phyloP scores from a whole-genome alignment of 2,888 invertebrate genomes.

The Icerya purchasi region DNA sequence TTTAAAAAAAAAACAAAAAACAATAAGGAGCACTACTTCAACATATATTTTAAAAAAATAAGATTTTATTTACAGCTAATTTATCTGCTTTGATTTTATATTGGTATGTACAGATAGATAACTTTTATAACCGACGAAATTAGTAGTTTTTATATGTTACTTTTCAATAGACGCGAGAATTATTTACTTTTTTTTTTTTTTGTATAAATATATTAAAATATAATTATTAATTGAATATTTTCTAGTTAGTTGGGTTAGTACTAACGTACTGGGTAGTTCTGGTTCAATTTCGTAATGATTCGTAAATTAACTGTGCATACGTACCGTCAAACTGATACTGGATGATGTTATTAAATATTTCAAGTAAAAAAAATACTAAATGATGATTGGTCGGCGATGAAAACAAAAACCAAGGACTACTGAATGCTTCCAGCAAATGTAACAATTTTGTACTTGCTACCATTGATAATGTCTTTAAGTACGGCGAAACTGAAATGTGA shows the following conservation, averaged over 20 bases:
- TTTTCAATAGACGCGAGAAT: too few relatives aligned
- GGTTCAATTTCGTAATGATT: slow-evolving; percentile 3
- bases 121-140: too few relatives aligned
- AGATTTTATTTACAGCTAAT: too few relatives aligned
- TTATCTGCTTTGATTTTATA: too few relatives aligned
- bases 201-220: too few relatives aligned
- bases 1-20: too few relatives aligned
- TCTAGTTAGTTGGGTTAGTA: slow-evolving; percentile 8
- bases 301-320: slow-evolving; percentile 19
- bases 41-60: too few relatives aligned
- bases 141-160: too few relatives aligned
- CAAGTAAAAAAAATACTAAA: slow-evolving; percentile 89
- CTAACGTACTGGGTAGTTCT: slow-evolving; percentile 11
- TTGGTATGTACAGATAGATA: too few relatives aligned
- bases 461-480: slow-evolving; percentile 96
- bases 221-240: too few relatives aligned
- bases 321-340: slow-evolving; percentile 95
- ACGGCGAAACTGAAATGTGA: slow-evolving; percentile 86
- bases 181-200: too few relatives aligned
- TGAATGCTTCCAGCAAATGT: slow-evolving; percentile 92
- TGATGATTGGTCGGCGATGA: slow-evolving; percentile 93
- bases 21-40: too few relatives aligned
- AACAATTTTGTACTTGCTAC: slow-evolving; percentile 92
- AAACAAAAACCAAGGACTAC: slow-evolving; percentile 97
- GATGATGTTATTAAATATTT: slow-evolving; percentile 99